These are phyloP conservation scores for Bungarus multicinctus DNA, from an alignment of 2,113 vertebrate species.

Conservation along the genomic window DNA sequence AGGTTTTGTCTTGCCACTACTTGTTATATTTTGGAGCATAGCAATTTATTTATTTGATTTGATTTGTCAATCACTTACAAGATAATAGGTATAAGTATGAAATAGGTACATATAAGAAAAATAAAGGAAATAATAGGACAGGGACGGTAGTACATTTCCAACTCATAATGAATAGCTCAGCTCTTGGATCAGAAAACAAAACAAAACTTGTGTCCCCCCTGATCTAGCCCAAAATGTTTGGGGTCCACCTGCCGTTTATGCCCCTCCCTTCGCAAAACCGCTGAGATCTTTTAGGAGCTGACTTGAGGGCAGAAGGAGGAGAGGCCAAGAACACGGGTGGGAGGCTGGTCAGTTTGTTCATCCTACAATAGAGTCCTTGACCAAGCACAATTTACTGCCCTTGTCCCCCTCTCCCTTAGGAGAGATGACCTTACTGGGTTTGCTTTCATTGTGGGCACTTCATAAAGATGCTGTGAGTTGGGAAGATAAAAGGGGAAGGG, in stretches of 20 bases:
- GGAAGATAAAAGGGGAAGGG: neutral
- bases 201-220: neutral
- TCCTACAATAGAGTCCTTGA: constrained; percentile 23
- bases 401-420: constrained; percentile 34
- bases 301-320: constrained; percentile 22
- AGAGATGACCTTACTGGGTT: constrained; percentile 22
- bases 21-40: neutral
- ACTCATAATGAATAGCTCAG: neutral
- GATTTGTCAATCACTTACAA: too few species aligned
- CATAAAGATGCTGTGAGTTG: constrained; percentile 47
- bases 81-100: too few species aligned
- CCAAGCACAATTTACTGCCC: rapidly evolving
- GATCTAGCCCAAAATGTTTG: neutral
- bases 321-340: neutral
- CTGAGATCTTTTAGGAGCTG: constrained; percentile 19
- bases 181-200: neutral
- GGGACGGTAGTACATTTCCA: too few species aligned
- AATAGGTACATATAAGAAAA: too few species aligned
- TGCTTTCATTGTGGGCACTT: constrained; percentile 37
- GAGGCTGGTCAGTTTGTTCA: neutral
- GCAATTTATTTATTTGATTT: too few species aligned
- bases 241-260: neutral
- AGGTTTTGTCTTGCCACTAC: neutral
- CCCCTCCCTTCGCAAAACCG: neutral
- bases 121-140: too few species aligned